These are phyloP conservation scores for Hypena proboscidalis DNA, from an alignment of 2,888 invertebrate genomes.

Conservation along the genomic window DNA sequence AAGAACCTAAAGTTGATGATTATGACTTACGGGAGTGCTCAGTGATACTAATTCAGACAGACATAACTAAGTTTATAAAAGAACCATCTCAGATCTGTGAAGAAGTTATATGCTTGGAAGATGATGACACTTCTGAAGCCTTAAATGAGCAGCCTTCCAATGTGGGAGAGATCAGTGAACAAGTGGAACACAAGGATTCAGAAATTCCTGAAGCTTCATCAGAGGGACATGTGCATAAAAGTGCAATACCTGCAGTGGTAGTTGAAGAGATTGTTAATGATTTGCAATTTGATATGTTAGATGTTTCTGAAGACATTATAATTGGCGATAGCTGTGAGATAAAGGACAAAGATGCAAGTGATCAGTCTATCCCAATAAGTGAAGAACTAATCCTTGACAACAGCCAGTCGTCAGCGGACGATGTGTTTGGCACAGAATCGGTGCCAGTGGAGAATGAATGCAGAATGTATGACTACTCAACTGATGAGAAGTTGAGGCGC, in stretches of 20 bases:
- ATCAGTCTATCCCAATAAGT: slow-evolving; percentile 44
- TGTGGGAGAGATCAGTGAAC: neutral
- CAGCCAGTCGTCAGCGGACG: slow-evolving; percentile 67
- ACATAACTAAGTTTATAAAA: slow-evolving; percentile 54
- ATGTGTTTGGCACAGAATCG: slow-evolving; percentile 33
- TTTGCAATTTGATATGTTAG: slow-evolving; percentile 77
- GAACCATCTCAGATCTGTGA: slow-evolving; percentile 9
- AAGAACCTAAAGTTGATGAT: slow-evolving; percentile 16
- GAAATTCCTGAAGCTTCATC: neutral
- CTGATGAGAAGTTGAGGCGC: slow-evolving; percentile 68
- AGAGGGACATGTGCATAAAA: neutral
- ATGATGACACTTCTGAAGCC: neutral
- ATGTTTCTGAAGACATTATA: slow-evolving; percentile 78
- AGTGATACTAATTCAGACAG: slow-evolving; percentile 58
- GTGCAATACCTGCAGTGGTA: slow-evolving; percentile 16
- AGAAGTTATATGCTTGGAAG: slow-evolving; percentile 1
- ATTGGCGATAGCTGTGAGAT: slow-evolving; percentile 70
- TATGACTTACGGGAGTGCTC: slow-evolving; percentile 63
- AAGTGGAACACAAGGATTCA: neutral
- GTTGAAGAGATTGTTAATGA: slow-evolving; percentile 55
- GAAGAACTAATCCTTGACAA: slow-evolving; percentile 77
- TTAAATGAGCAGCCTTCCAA: no score
- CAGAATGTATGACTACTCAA: slow-evolving; percentile 72
- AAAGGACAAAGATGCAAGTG: slow-evolving; percentile 59
- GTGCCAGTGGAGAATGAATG: slow-evolving; percentile 56